Evolutionary conservation across 1,140 invertebrate genomes (phyloP).

Genomic region (Watersipora subatra): DNA sequence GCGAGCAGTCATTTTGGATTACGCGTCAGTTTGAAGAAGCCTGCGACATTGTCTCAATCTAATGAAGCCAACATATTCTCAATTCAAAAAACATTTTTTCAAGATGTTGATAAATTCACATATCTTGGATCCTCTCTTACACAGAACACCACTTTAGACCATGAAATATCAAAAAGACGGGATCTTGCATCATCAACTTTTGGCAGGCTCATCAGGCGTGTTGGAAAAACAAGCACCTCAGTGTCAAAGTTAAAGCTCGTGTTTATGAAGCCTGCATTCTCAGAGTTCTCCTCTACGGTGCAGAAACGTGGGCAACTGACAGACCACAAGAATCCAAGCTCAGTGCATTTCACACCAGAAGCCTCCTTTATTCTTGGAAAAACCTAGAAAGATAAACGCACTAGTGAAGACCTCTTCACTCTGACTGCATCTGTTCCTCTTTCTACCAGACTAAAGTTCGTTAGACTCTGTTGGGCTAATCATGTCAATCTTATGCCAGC

Average conservation of each 20-base stretch:
- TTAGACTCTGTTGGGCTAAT: not conserved
- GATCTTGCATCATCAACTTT: not conserved
- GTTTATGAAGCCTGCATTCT: constrained; percentile 3
- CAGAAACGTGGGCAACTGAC: not conserved
- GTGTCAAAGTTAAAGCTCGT: not conserved
- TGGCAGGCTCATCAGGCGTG: not conserved
- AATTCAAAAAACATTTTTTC: not conserved
- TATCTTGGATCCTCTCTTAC: constrained; percentile 4
- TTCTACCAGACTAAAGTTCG: not conserved
- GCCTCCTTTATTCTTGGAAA: not conserved
- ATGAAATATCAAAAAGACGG: not conserved
- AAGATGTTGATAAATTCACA: not conserved
- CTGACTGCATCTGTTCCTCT: not conserved
- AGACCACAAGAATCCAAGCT: not conserved
- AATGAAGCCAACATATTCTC: not conserved
- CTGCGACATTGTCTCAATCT: not conserved
- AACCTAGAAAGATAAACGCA: not conserved
- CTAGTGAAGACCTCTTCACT: not conserved
- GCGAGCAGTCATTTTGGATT: not conserved
- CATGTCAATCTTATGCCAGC: not conserved
- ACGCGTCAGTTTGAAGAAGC: not conserved
- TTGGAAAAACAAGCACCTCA: not conserved
- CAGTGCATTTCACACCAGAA: constrained; percentile 1
- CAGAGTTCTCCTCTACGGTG: not conserved
- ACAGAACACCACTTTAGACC: not conserved